Evolutionary conservation across 1,140 invertebrate species (phyloP), one percentile per base, ranked within the genome.

Genomic region (Macrosteles quadrilineatus): DNA sequence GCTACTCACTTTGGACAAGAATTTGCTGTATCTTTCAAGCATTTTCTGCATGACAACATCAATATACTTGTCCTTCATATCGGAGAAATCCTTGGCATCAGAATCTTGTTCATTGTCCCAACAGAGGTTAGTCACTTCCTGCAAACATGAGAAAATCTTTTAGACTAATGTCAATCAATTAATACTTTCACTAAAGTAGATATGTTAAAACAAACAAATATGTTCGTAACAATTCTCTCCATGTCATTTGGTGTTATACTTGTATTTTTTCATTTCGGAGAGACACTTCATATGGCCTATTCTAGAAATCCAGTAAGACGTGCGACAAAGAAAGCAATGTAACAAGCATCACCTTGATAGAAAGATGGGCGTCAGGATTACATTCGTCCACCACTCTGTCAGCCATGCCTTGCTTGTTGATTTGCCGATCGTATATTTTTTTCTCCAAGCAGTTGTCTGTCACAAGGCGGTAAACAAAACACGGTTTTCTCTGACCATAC

Each of bases 341-440:
- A n/a, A n/a, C n/a, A 36, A 36, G 32, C 14, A 4, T 36, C 4
- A 36, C 32, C 81, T 96, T 97, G 77, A 93, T 89, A 0, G 93
- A 96, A 2, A 99, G 85, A 79, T 98, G 95, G 14, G 96, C 94
- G 77, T 99, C 95, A 0, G 97, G 95, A 82, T 98, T 97, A 74
- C 96, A 91, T 80, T 99, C 97, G 83, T 99, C 98, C 0, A 99
- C 95, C 1, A 99, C 96, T 25, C 97, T 86, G 82, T 99, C 96
- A 0, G 96, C 91, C 91, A 99, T 98, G 76, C 91, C 92, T 82
- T 98, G 95, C 77, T 99, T 99, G 76, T 95, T 97, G 59, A 99
- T 95, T 82, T 99, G 98, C 67, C 98, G 81, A 79, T 99, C 97
- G 78, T 99, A 99, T 72, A 99, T 99, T 78, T 97, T 96, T 78